Evolutionary conservation across 2,888 invertebrate genomes (phyloP), one percentile per base, ranked within the genome.

Genomic region (Brenthis hecate): DNA sequence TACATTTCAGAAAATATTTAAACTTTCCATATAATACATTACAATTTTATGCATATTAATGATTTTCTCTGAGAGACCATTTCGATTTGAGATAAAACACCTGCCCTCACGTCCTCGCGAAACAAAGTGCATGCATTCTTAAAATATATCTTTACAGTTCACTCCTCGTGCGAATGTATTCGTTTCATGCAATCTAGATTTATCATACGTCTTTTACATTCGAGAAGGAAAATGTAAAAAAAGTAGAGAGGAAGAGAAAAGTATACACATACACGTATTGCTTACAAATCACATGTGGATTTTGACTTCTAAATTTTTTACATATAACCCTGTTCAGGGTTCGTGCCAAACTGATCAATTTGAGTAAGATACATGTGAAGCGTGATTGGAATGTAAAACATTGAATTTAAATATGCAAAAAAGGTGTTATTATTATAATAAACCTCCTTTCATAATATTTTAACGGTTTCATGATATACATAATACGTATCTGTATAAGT

Each of bases 1-100:
- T 36, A 36, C 36, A 36, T 36, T 36, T 36, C 36, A 36, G 36
- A 36, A 8, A 36, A 36, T 36, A 43, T 11, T 11, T 43, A 43
- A 43, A 43, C 8, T 36, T 32, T 36, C 36, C 36, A 43, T 11
- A 8, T 8, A 36, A 43, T 43, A 43, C 2, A 11, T 43, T 43
- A 43, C 36, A 43, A 43, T 43, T 43, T 43, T 43, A 43, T 43
- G 2, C 36, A 43, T 43, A 43, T 43, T 43, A 43, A 43, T 11
- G 1, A 11, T 14, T 14, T 47, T 47, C 19, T 16, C 4, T 16
- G 48, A 54, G 47, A 19, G 65, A 66, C 57, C 47, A 57, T 73
- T 74, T 74, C 71, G 73, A 73, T 72, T 74, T 74, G 73, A 74
- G 70, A 73, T 60, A 36, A 68, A 70, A 65, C 74, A 76, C 76